phyloP scores from a whole-genome alignment of 1,140 invertebrate genomes.

The Holotrichia oblita region DNA sequence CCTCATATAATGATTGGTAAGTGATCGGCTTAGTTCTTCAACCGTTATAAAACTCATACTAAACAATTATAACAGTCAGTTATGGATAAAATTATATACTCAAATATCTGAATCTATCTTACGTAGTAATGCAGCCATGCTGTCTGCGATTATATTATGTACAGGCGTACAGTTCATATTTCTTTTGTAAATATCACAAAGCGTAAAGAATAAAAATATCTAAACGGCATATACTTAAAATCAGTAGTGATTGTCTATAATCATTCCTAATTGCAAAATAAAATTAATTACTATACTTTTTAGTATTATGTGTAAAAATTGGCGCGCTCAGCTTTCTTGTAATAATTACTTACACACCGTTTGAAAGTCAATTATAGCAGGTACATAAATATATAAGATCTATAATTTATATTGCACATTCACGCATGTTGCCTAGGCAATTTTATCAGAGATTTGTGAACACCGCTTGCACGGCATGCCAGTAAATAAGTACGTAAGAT shows the following conservation, averaged over 20 bases:
- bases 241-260: not conserved
- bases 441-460: conserved; percentile 5
- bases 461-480: not conserved
- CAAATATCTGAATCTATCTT: no score
- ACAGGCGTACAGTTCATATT: no score
- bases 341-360: conserved; percentile 24
- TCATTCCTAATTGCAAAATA: conserved; percentile 15
- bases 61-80: no score
- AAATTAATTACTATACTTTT: conserved; percentile 11
- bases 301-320: conserved; percentile 3
- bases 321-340: conserved; percentile 17
- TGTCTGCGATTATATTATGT: no score
- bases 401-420: conserved; percentile 33
- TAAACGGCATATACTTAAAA: no score
- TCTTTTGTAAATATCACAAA: no score
- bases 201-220: no score
- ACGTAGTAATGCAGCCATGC: no score
- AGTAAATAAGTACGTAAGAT: conserved; percentile 7
- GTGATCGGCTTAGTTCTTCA: no score
- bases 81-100: no score
- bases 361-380: conserved; percentile 33
- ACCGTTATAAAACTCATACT: no score
- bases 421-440: conserved; percentile 26
- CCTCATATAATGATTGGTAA: no score
- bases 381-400: conserved; percentile 21